Base-by-base conservation (phyloP, 2,888 invertebrate genomes). In the Chrysolina haemoptera region DNA sequence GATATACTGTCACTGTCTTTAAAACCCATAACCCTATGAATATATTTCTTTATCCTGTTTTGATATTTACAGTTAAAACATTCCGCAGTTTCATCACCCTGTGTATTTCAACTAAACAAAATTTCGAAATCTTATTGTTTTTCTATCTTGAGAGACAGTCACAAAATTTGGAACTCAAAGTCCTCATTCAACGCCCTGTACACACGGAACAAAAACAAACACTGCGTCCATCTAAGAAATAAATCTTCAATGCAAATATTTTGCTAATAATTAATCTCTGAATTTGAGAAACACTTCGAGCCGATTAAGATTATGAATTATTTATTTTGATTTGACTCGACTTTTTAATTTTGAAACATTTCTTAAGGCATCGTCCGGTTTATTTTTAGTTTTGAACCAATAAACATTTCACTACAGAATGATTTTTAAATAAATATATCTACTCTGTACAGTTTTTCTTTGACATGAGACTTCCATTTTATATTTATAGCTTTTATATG, bases 361-460 rank as follows among this genome's bases (percentile, higher is more conserved):
- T 78, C 77, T 76, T 77, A 74, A 76, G 76, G 76, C 80, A 77
- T 78, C 78, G 75, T 77, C 76, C 77, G 77, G 74, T 76, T 80
- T 80, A 81, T 82, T 82, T 82, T 83, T 80, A 80, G 80, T 80
- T 73, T 77, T 80, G 82, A 80, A 84, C 82, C 81, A 84, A 84
- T 84, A 84, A 84, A 84, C 84, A 83, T 83, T 82, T 83, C 83
- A 83, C 77, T 80, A 80, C 76, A 77, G 79, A 81, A 78, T 75
- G 81, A 84, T 83, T 82, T 84, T 83, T 83, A 82, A 82, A 83
- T 82, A 84, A 83, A 84, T 82, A 84, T 79, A 78, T 78, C 76
- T 79, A 75, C 78, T 73, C 76, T 78, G 78, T 71, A 78, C 76
- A 73, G 75, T 75, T 76, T 75, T 78, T 76, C 76, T 79, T 79